Evolutionary conservation across 2,888 invertebrate genomes (phyloP).

Genomic region (Abscondita cerata): DNA sequence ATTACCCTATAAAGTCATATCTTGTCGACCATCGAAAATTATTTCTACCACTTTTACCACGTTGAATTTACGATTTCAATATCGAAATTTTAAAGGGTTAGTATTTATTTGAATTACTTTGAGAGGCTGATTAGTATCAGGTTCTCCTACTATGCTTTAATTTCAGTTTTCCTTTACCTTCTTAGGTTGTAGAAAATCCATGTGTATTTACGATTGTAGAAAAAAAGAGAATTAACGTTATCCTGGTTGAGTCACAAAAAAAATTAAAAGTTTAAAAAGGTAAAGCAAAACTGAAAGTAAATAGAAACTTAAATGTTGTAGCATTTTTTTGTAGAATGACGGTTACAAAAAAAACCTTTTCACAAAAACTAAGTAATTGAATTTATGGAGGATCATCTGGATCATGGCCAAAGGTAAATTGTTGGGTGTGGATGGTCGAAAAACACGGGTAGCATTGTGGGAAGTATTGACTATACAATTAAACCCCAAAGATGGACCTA

Average conservation of each 20-base stretch:
- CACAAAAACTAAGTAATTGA: neutral
- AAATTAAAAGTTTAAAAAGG: too few species aligned
- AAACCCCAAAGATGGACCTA: slow-evolving; percentile 2
- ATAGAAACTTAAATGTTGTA: too few species aligned
- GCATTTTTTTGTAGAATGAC: neutral
- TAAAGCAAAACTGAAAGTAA: too few species aligned
- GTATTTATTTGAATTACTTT: neutral
- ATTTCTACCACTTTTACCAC: neutral
- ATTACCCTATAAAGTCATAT: too few species aligned
- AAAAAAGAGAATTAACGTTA: too few species aligned
- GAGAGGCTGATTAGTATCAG: too few species aligned
- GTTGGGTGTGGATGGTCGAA: slow-evolving; percentile 2
- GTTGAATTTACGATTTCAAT: neutral
- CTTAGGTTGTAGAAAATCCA: too few species aligned
- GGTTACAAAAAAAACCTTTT: neutral
- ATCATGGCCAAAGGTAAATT: slow-evolving; percentile 4
- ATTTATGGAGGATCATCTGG: slow-evolving; percentile 1
- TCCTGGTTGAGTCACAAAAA: too few species aligned
- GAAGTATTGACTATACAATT: neutral
- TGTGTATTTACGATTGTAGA: too few species aligned
- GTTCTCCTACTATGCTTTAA: too few species aligned
- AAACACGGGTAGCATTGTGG: neutral
- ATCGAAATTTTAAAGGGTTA: neutral
- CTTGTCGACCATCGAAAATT: neutral
- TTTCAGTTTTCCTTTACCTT: too few species aligned